phyloP scores from a whole-genome alignment of 1,140 invertebrate species.

The Aphelenchoides besseyi region DNA sequence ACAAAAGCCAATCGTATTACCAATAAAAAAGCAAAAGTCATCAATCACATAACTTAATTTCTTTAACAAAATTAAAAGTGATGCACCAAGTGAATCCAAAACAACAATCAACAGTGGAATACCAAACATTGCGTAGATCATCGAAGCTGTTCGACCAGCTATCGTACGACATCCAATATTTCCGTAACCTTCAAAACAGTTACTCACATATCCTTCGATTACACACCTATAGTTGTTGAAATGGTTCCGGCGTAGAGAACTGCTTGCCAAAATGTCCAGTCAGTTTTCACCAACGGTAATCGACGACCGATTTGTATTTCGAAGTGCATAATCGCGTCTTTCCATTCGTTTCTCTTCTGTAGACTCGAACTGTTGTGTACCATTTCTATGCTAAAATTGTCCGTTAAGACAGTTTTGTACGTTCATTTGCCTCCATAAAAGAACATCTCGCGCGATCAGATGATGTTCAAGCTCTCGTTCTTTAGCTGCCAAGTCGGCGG shows the following conservation, averaged over 20 bases:
- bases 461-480: conserved; percentile 36
- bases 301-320: conserved; percentile 32
- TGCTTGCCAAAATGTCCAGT: conserved; percentile 49
- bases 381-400: conserved; percentile 25
- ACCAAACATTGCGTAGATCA: conserved; percentile 89
- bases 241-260: conserved; percentile 48
- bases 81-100: conserved; percentile 88
- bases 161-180: conserved; percentile 88
- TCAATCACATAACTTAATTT: conserved; percentile 14
- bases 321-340: conserved; percentile 41
- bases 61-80: conserved; percentile 87
- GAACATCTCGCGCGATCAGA: conserved; percentile 41
- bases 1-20: conserved; percentile 18
- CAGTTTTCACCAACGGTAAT: conserved; percentile 38
- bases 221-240: conserved; percentile 39
- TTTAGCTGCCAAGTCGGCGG: conserved; percentile 36
- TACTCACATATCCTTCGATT: background rate
- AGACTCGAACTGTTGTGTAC: conserved; percentile 24
- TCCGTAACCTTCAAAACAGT: conserved; percentile 76
- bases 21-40: conserved; percentile 30
- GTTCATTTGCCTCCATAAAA: conserved; percentile 40
- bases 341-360: conserved; percentile 34
- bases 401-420: background rate
- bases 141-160: conserved; percentile 87
- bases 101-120: conserved; percentile 89